Base-by-base conservation (phyloP, 1,140 invertebrate genomes). In the Camponotus pennsylvanicus region DNA sequence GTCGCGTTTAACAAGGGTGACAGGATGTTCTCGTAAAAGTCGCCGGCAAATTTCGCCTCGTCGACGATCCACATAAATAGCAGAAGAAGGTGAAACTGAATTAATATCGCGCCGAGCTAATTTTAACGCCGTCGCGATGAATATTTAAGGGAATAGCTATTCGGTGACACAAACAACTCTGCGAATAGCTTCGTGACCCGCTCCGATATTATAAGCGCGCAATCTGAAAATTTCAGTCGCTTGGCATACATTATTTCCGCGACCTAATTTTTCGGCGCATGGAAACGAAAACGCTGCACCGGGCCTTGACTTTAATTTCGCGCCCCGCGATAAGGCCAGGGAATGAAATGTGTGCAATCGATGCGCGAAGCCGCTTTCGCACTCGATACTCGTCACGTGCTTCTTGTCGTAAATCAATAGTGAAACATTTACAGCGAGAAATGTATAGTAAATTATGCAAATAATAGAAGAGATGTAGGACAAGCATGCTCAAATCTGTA, bases 281-380 rank as follows among this genome's bases (percentile, higher is more conserved):
- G 34, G 37, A 82, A 71, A 82, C 52, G 66, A 71, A 70, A 71
- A 59, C 67, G 79, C 52, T 21, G 5, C 64, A 37, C 21, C 55
- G 40, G 42, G 40, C 79, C 79, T 83, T 83, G 79, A 83, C 79
- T 75, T 82, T 73, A 83, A 83, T 83, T 83, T 75, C 79, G 40
- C 69, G 15, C 57, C 27, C 21, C 69, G 27, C 61, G 79, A 83
- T 83, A 83, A 83, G 55, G 27, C 69, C 55, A 37, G 32, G 37
- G 32, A 49, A 37, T 73, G 69, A 45, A 42, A 40, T n/a, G 45
- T 55, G 63, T 57, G 67, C 79, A 59, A 82, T 82, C 78, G 64
- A 69, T 79, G 57, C 52, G 69, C 55, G 27, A 49, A 37, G 55
- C n/a, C n/a, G 55, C 18, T 45, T 27, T 57, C 55, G 27, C 27